Evolutionary conservation across 64 coral and sea anemone species (phyloP), one percentile per base, ranked within the genome.

Genomic region (Dendronephthya gigantea): DNA sequence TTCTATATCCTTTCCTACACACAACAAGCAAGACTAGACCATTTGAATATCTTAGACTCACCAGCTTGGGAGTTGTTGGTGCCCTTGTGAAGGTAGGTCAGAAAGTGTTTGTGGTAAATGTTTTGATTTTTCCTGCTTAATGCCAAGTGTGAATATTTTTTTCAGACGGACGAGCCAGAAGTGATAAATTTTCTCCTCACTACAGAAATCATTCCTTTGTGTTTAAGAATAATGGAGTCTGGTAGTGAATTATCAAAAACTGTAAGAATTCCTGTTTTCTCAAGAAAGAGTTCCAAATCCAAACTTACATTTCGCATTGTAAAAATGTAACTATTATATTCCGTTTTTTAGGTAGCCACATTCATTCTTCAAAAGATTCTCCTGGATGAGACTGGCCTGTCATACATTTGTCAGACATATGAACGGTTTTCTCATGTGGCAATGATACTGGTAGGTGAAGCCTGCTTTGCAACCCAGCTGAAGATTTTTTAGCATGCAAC

Each of bases 291-390:
- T 45, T 45, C 23, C 34, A 25, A 38, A 37, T 43, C 22, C 5
- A 25, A 10, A 22, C 79, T 82, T 35, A 23, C 16, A 82, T 23
- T n/a, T 35, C 36, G 34, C 22, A 14, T 10, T 62, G 16, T 1
- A 62, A 62, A 17, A 13, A 1, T 27, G 25, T 85, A 56, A 23
- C 34, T 35, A 68, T 86, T 13, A 23, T 12, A 40, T 2, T 55
- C 12, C 83, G 0, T 32, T 56, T 62, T 62, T 0, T 23, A 96
- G 94, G 94, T 97, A 58, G 94, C 94, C 35, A 97, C 94, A 56
- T 97, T 97, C 48, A 97, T 97, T 32, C 90, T 97, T 86, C 94
- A 97, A 91, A 97, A 97, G 74, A 97, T 97, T 55, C 66, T 97
- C 0, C 94, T 97, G 8, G 95, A 98, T 88, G 95, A 98, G 85